Base-by-base conservation (phyloP, 2,888 invertebrate species). In the Gisinianus flammeolus region DNA sequence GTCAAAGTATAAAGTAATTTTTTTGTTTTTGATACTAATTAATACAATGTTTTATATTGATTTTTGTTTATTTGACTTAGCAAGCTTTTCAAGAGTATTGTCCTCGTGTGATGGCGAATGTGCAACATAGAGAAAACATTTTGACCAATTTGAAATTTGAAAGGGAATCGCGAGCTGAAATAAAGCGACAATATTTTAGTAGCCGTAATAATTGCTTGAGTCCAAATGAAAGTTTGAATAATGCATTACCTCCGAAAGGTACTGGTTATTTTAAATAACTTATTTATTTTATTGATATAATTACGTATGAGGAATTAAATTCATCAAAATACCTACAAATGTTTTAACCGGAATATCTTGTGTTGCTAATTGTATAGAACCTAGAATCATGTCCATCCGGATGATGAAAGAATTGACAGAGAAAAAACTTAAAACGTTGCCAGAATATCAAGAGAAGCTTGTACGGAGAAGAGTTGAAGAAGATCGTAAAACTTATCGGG, bases 61-160 rank as follows among this genome's bases (percentile, higher is more conserved):
- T 44, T 12, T 16, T 44, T 44, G 44, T 28, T 3, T 8, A 66
- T 28, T 3, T 31, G 8, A 10, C 92, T 31, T 88, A 93, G 89
- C 93, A 94, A 78, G 92, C 92, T 86, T 89, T 94, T 85, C 89
- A 90, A 82, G 89, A 87, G 81, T 92, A 93, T 83, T 90, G 91
- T 44, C 94, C 94, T 0, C 90, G 91, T 79, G 94, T 94, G 86
- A 88, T 93, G 35, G 87, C 88, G 67, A 88, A 89, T 69, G 90
- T 91, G 0, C 90, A 91, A 83, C 87, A 87, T 73, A 87, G 91
- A 79, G 86, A 89, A 76, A 87, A 88, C 68, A 88, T 88, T 80
- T 85, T 90, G 82, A 86, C 87, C 0, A 88, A 89, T 81, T 86
- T 89, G 79, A 87, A 88, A 22, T 86, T 87, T 69, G 84, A 89